These are phyloP conservation scores for Colletes collaris DNA, from an alignment of 2,888 invertebrate species.

Conservation along the genomic window DNA sequence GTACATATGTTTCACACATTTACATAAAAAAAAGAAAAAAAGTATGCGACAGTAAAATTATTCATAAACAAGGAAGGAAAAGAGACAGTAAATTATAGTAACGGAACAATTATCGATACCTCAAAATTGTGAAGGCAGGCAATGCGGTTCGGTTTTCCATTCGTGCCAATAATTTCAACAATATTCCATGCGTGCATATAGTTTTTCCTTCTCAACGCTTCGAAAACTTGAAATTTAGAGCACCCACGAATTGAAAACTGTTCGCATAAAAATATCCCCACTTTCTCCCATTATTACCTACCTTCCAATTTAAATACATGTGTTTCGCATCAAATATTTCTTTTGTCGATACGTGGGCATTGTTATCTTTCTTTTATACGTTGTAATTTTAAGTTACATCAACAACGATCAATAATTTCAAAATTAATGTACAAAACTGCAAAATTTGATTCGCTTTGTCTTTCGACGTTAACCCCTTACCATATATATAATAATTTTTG, in stretches of 20 bases:
- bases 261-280: constrained; percentile 55
- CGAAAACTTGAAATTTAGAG: neutral
- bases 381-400: constrained; percentile 17
- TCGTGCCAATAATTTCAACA: constrained; percentile 34
- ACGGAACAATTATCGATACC: constrained; percentile 29
- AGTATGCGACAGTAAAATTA: constrained; percentile 21
- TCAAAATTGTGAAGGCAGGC: constrained; percentile 62
- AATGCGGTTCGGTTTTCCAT: constrained; percentile 64
- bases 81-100: constrained; percentile 71
- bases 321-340: constrained; percentile 26
- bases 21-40: neutral
- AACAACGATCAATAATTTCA: constrained; percentile 28
- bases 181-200: neutral
- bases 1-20: constrained; percentile 1
- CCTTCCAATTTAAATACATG: constrained; percentile 49
- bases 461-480: neutral
- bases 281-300: constrained; percentile 54
- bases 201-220: too few relatives aligned
- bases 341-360: constrained; percentile 23
- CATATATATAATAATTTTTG: too few relatives aligned
- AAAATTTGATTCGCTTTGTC: neutral
- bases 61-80: constrained; percentile 72
- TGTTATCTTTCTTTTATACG: constrained; percentile 35
- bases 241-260: constrained; percentile 61
- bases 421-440: constrained; percentile 15